phyloP scores from a whole-genome alignment of 53 echinoderm and acorn worm genomes.

The Patiria pectinifera region DNA sequence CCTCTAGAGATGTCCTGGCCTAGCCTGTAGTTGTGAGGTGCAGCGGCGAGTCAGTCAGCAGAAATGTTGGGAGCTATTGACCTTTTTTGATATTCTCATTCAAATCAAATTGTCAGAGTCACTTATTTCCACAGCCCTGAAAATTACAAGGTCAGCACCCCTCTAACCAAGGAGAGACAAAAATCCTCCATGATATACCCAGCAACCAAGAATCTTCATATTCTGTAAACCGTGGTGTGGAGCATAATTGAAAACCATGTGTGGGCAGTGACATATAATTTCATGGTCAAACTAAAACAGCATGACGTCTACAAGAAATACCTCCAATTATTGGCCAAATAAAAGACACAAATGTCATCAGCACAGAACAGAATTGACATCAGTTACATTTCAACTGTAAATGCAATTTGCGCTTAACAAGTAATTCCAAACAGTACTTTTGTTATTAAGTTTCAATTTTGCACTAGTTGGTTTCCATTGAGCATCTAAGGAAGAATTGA shows the following conservation, averaged over 20 bases:
- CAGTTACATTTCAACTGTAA: too few relatives aligned
- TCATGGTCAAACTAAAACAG: slow-evolving; percentile 20
- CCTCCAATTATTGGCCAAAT: not conserved
- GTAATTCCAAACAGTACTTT: too few relatives aligned
- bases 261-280: slow-evolving; percentile 3
- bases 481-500: too few relatives aligned
- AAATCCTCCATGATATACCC: not conserved
- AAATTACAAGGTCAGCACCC: not conserved
- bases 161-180: not conserved
- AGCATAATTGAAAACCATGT: not conserved
- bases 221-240: not conserved
- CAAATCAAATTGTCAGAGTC: not conserved
- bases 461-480: too few relatives aligned
- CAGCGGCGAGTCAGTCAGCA: too few relatives aligned
- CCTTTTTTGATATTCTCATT: too few relatives aligned
- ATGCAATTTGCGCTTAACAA: too few relatives aligned
- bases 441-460: too few relatives aligned
- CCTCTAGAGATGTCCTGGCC: too few relatives aligned
- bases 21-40: too few relatives aligned
- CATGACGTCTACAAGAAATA: not conserved
- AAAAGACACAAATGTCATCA: not conserved
- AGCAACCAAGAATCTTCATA: not conserved
- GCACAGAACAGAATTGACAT: too few relatives aligned
- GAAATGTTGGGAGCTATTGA: too few relatives aligned
- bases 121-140: not conserved